phyloP scores from a whole-genome alignment of 2,113 vertebrate species.

The Tautogolabrus adspersus region DNA sequence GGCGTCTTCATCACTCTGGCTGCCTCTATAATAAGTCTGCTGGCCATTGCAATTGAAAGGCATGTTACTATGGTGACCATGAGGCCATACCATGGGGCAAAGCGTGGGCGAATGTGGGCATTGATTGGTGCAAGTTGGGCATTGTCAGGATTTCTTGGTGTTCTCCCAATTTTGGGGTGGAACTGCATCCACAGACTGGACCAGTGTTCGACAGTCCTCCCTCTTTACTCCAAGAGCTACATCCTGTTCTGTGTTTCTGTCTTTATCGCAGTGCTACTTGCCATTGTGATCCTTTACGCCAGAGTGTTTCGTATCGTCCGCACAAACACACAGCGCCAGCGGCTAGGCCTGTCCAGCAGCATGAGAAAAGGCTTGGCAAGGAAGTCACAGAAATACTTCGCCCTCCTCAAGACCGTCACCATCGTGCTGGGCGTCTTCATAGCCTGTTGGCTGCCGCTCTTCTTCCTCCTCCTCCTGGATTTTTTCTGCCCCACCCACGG shows the following conservation, averaged over 20 bases:
- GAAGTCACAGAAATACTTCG: conserved; percentile 86
- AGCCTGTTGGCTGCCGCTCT: conserved; percentile 91
- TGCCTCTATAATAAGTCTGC: conserved; percentile 89
- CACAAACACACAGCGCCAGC: conserved; percentile 82
- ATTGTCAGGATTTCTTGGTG: conserved; percentile 84
- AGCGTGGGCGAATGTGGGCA: conserved; percentile 84
- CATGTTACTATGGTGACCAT: conserved; percentile 90
- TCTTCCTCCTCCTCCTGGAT: conserved; percentile 89
- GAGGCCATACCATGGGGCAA: conserved; percentile 82
- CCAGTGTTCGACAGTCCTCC: conserved; percentile 89
- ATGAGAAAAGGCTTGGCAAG: conserved; percentile 69
- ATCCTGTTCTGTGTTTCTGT: conserved; percentile 87
- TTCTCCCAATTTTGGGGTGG: conserved; percentile 90
- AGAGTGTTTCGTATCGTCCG: conserved; percentile 90
- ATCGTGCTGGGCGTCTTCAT: conserved; percentile 91
- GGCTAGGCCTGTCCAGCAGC: conserved; percentile 61
- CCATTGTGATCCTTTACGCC: conserved; percentile 88
- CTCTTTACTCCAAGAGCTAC: conserved; percentile 91
- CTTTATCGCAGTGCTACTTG: conserved; percentile 84
- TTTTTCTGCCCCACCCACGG: conserved; percentile 81
- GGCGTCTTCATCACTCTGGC: conserved; percentile 91
- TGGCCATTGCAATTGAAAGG: conserved; percentile 92
- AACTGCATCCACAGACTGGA: conserved; percentile 88
- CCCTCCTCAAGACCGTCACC: conserved; percentile 89
- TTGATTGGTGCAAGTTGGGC: conserved; percentile 89